Percentiles rank a stretch among this genome's conserved stretches.
Conservation (phyloP, 2,888 invertebrate species). For the Antitype chi region DNA sequence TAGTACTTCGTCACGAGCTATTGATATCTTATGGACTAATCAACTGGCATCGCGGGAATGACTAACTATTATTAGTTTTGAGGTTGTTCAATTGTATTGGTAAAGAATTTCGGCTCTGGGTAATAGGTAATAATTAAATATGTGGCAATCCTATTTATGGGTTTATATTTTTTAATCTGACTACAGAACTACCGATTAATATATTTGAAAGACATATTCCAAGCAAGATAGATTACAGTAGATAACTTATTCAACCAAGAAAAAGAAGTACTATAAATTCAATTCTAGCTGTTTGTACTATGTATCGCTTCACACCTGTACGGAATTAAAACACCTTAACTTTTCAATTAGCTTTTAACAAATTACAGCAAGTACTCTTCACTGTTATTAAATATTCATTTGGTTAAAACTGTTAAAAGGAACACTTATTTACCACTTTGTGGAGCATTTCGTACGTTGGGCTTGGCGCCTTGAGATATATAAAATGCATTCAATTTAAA, state of each 20-base stretch:
- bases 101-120: background rate
- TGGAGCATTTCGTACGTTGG: conserved; percentile 27
- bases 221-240: conserved; percentile 23
- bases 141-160: background rate
- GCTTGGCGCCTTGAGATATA: conserved; percentile 47
- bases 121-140: background rate
- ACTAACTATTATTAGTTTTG: conserved; percentile 48
- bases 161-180: background rate
- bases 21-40: conserved; percentile 58
- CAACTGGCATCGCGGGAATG: conserved; percentile 44
- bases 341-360: conserved; percentile 63
- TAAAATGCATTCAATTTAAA: conserved; percentile 50
- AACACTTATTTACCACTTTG: conserved; percentile 64
- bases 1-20: conserved; percentile 59
- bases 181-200: background rate
- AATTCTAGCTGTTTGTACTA: conserved; percentile 33
- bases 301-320: conserved; percentile 59
- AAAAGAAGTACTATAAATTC: conserved; percentile 33
- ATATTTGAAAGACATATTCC: background rate
- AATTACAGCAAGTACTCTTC: conserved; percentile 55
- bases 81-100: conserved; percentile 20
- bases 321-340: conserved; percentile 47
- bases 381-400: conserved; percentile 69
- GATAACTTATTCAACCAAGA: conserved; percentile 17
- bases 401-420: conserved; percentile 61